These are phyloP conservation scores for Sinopyrophorus schimmeli DNA, from an alignment of 2,888 invertebrate genomes.

Conservation along the genomic window DNA sequence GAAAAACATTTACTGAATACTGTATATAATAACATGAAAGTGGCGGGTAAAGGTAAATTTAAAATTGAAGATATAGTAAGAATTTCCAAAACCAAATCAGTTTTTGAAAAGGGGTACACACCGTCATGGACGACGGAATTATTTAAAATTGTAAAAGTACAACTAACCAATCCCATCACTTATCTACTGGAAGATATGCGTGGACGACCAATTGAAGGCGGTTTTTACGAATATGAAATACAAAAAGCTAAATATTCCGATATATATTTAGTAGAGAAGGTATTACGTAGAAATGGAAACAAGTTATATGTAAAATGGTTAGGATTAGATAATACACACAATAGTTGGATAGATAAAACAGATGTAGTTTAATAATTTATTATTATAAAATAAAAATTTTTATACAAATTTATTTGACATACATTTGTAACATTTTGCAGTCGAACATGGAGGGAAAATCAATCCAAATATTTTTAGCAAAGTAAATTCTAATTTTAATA, in stretches of 20 bases:
- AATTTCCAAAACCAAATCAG: slow-evolving; percentile 42
- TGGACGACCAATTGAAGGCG: slow-evolving; percentile 37
- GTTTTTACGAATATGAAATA: slow-evolving; percentile 42
- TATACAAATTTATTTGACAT: too few relatives aligned
- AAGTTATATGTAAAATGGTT: slow-evolving; percentile 41
- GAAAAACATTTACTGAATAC: too few relatives aligned
- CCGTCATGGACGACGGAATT: slow-evolving; percentile 48
- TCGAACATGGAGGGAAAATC: too few relatives aligned
- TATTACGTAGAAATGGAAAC: slow-evolving; percentile 36
- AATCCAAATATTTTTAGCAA: too few relatives aligned
- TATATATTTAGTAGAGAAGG: slow-evolving; percentile 45
- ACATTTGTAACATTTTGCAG: too few relatives aligned
- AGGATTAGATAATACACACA: slow-evolving; percentile 12
- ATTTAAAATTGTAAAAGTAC: slow-evolving; percentile 42
- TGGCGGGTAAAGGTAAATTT: slow-evolving; percentile 34
- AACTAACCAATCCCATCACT: slow-evolving; percentile 42
- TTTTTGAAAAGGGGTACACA: slow-evolving; percentile 47
- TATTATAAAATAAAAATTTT: too few relatives aligned
- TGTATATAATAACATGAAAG: slow-evolving; percentile 37
- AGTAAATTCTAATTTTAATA: too few relatives aligned
- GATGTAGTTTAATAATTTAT: too few relatives aligned
- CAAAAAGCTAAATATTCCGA: slow-evolving; percentile 32
- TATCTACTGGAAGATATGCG: slow-evolving; percentile 42
- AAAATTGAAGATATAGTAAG: slow-evolving; percentile 45
- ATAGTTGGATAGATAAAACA: slow-evolving; percentile 21